phyloP scores from a whole-genome alignment of 2,797 vertebrate genomes.

The Cygnus olor region DNA sequence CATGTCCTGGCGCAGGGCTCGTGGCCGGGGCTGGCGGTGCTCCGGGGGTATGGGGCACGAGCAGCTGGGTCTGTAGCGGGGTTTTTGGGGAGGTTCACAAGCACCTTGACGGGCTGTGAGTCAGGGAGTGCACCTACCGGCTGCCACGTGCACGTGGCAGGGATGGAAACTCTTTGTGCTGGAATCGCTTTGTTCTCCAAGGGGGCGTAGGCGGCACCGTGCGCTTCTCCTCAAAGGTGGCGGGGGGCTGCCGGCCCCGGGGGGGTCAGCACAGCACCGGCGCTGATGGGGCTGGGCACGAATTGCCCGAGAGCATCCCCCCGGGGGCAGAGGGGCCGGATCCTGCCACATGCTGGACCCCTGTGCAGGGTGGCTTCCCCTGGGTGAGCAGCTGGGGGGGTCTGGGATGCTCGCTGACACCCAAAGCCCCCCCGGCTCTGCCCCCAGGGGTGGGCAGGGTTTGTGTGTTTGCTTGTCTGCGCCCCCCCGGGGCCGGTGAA shows the following conservation, averaged over 20 bases:
- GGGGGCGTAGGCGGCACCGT: not conserved
- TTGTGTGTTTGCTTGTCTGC: not conserved
- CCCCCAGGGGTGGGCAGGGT: not conserved
- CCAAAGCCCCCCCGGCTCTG: too few relatives aligned
- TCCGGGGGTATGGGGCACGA: not conserved
- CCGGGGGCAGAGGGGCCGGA: rapidly evolving
- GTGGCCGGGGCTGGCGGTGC: not conserved
- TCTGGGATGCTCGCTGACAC: not conserved
- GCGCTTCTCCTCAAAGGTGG: not conserved
- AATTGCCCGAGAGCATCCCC: not conserved
- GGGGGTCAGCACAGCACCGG: not conserved
- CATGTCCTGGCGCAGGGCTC: rapidly evolving
- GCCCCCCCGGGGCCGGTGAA: not conserved
- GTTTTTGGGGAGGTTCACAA: not conserved
- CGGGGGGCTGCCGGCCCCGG: too few relatives aligned
- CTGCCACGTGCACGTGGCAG: not conserved
- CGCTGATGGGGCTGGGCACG: not conserved
- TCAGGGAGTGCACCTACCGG: not conserved
- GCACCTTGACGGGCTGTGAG: not conserved
- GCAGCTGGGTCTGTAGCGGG: not conserved
- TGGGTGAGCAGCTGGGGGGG: not conserved
- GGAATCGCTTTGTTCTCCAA: not conserved
- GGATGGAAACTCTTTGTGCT: not conserved
- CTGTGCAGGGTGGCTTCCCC: too few relatives aligned
- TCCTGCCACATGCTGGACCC: not conserved